Conservation (phyloP, 2,797 vertebrate species). For the Lutjanus argentimaculatus region DNA sequence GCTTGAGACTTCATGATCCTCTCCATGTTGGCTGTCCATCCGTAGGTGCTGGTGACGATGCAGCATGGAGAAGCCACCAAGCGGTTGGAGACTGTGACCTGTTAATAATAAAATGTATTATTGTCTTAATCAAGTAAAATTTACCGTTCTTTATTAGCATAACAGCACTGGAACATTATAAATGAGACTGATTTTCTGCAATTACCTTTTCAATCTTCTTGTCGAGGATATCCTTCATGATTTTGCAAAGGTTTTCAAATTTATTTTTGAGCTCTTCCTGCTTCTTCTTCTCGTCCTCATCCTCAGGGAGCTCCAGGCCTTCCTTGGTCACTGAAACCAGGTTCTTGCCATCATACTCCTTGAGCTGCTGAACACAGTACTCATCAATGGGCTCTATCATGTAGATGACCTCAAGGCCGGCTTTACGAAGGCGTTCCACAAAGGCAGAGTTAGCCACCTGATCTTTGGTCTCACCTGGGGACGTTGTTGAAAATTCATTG, state of each 20-base stretch:
- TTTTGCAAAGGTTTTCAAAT: conserved; percentile 96
- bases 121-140: not conserved
- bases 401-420: conserved; percentile 96
- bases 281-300: conserved; percentile 95
- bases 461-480: conserved; percentile 95
- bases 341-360: conserved; percentile 95
- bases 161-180: not conserved
- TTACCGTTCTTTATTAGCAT: not conserved
- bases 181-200: not conserved
- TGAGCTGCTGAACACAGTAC: conserved; percentile 97
- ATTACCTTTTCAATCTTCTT: conserved; percentile 96
- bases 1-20: conserved; percentile 99
- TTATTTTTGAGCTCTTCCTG: conserved; percentile 93
- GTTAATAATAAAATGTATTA: conserved; percentile 23
- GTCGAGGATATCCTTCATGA: conserved; percentile 96
- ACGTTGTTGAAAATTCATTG: not conserved
- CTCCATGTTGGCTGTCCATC: conserved; percentile 98
- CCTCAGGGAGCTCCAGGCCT: conserved; percentile 95
- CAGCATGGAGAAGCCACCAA: conserved; percentile 95
- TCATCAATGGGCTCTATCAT: conserved; percentile 99
- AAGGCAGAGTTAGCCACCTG: conserved; percentile 98
- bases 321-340: conserved; percentile 96
- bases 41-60: conserved; percentile 95
- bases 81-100: conserved; percentile 92
- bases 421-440: conserved; percentile 95